These are phyloP conservation scores for Anableps anableps DNA, from an alignment of 2,797 vertebrate species.

Conservation along the genomic window DNA sequence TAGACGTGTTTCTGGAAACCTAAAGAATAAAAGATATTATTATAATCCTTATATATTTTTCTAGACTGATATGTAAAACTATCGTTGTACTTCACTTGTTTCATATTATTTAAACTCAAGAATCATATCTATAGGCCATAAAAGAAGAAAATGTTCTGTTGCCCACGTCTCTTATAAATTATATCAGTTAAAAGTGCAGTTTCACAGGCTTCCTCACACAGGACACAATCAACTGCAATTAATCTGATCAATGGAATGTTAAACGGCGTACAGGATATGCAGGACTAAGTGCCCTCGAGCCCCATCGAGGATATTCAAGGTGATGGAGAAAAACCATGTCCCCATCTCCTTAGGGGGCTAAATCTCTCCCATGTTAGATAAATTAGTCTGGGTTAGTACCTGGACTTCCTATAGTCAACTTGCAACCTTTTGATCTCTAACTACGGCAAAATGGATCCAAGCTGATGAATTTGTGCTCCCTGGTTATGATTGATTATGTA, in stretches of 20 bases:
- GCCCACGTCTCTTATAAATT: conserved; percentile 44
- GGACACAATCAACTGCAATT: conserved; percentile 80
- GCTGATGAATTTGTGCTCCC: conserved; percentile 95
- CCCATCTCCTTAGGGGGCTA: conserved; percentile 74
- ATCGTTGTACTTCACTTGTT: neutral
- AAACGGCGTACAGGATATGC: conserved; percentile 78
- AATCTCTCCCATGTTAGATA: conserved; percentile 80
- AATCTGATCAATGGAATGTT: conserved; percentile 82
- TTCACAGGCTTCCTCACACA: conserved; percentile 72
- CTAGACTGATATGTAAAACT: neutral
- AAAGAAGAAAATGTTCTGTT: conserved; percentile 7
- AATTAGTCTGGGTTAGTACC: conserved; percentile 82
- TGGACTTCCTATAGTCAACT: conserved; percentile 82
- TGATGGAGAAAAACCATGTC: conserved; percentile 82
- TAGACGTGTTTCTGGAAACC: neutral
- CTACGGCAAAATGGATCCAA: conserved; percentile 98
- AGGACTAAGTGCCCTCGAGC: conserved; percentile 75
- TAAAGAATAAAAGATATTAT: neutral
- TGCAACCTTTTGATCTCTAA: conserved; percentile 93
- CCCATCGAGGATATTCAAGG: conserved; percentile 75
- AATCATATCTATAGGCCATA: neutral
- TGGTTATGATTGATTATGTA: conserved; percentile 93
- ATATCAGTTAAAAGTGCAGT: conserved; percentile 56
- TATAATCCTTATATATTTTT: neutral
- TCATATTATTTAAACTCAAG: conserved; percentile 9